A percentile compares a stretch with the other conserved stretches of the same genome.
These are phyloP conservation scores for Vanacampus margaritifer DNA, from an alignment of 2,113 vertebrate genomes.

Conservation along the genomic window DNA sequence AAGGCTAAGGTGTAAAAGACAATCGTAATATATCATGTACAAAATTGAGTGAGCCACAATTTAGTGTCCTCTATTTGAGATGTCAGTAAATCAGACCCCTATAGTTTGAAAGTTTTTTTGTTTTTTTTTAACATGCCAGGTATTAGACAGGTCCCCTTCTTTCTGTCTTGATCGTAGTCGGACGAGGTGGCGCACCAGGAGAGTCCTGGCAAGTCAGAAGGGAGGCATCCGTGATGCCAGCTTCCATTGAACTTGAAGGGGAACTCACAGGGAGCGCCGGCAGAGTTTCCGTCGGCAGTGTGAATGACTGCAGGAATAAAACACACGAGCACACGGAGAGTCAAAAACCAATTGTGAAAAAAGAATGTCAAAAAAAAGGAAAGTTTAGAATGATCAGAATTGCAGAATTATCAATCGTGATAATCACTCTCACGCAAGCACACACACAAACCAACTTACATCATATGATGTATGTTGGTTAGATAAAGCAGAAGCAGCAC, in stretches of 20 bases:
- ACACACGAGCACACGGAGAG: background rate
- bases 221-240: slow-evolving; percentile 86
- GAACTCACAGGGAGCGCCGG: slow-evolving; percentile 84
- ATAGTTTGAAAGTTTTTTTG: background rate
- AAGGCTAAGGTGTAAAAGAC: no score
- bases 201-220: background rate
- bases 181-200: slow-evolving; percentile 85
- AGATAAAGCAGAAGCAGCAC: background rate
- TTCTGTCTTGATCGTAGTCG: slow-evolving; percentile 71
- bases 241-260: slow-evolving; percentile 81
- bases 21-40: no score
- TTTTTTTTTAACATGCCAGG: slow-evolving; percentile 67
- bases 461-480: background rate
- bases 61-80: no score
- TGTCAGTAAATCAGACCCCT: no score
- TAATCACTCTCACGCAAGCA: no score
- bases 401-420: no score
- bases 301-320: slow-evolving; percentile 75
- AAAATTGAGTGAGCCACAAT: no score
- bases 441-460: background rate
- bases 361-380: no score
- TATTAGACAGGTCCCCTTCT: slow-evolving; percentile 84
- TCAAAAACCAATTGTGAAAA: background rate
- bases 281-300: slow-evolving; percentile 82
- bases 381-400: no score